These are phyloP conservation scores for Tachina fera DNA, from an alignment of 2,888 invertebrate genomes.

Conservation along the genomic window DNA sequence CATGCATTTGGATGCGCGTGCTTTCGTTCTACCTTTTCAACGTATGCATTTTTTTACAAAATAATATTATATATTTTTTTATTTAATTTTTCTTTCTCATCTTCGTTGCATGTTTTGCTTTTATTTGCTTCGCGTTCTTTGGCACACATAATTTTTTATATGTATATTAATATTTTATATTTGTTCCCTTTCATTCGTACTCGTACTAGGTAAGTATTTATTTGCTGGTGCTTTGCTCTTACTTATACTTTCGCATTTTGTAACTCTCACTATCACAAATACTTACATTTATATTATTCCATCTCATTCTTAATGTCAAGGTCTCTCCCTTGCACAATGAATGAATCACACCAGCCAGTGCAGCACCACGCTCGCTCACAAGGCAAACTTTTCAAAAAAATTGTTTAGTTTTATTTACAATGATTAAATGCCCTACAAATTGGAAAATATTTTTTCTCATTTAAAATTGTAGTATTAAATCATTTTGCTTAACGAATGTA, in stretches of 20 bases:
- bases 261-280: slow-evolving; percentile 67
- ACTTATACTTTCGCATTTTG: slow-evolving; percentile 59
- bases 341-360: slow-evolving; percentile 54
- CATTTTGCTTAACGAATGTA: not conserved
- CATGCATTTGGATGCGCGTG: slow-evolving; percentile 20
- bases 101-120: slow-evolving; percentile 45
- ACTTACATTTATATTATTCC: slow-evolving; percentile 63
- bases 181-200: slow-evolving; percentile 13
- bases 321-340: slow-evolving; percentile 57
- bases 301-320: slow-evolving; percentile 68
- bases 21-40: slow-evolving; percentile 21
- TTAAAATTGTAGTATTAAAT: not conserved
- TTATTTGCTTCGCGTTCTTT: slow-evolving; percentile 46
- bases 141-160: slow-evolving; percentile 45
- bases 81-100: slow-evolving; percentile 27
- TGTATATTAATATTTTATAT: not conserved
- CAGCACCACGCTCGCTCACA: not conserved
- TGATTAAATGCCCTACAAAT: slow-evolving; percentile 20
- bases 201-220: not conserved
- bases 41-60: slow-evolving; percentile 16
- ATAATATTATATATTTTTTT: slow-evolving; percentile 9
- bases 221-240: slow-evolving; percentile 44
- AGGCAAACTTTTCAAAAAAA: not conserved
- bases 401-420: slow-evolving; percentile 30
- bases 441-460: slow-evolving; percentile 19